Evolutionary conservation across 2,888 invertebrate genomes (phyloP), one percentile per base, ranked within the genome.

Genomic region (Therioaphis trifolii): DNA sequence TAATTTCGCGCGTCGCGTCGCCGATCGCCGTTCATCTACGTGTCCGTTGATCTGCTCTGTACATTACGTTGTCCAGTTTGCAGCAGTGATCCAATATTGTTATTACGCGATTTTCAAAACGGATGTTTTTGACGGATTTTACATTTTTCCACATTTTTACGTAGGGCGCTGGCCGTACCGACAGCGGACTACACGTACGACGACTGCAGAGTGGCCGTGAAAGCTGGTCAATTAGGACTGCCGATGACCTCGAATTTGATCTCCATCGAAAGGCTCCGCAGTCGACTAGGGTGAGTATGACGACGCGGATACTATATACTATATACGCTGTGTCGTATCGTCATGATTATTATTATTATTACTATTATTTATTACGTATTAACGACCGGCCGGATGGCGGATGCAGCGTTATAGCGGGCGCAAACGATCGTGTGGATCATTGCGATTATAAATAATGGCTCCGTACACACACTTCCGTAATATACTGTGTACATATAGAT

Each of bases 131-230:
- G 58, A 52, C 21, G 7, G 58, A 55, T 14, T 43, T 74, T 63
- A 21, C 27, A 12, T 29, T 63, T 63, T 29, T 18, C 18, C 4
- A 35, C 7, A n/a, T 29, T 29, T 24, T 90, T 90, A 14, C 89
- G n/a, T n/a, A 97, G 97, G 87, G 94, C 95, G 2, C 89, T 97
- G 21, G 93, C 93, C 2, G 91, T 97, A 61, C 97, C 97, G 4
- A 93, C 95, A 0, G 92, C 96, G 66, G 96, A 98, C 89, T 97
- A 96, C 89, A 95, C 96, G 0, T 97, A 95, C 88, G 96, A 97
- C 88, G 97, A 97, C 89, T 96, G 96, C 87, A 92, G 94, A 66
- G 90, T 96, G 85, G 94, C 96, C 90, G 92, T 92, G 78, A 92
- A 93, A 87, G 96, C 96, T n/a, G 94, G 94, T 88, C 93, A 94